Base-by-base conservation (phyloP, 2,113 vertebrate species). In the Petromus typicus region DNA sequence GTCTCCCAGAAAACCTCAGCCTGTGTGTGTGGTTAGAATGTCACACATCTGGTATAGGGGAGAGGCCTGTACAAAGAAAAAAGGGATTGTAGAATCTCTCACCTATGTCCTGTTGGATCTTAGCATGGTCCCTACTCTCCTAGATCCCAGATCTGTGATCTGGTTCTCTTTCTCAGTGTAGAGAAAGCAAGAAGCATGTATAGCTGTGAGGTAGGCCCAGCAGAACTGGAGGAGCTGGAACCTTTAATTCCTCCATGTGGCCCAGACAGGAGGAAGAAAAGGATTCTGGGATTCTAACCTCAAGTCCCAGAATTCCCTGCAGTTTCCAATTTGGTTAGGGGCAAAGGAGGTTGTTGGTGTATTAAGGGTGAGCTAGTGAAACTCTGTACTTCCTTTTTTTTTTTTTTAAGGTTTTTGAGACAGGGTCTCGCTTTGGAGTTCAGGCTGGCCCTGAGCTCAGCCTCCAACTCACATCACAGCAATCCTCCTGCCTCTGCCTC, bases 261-360 rank as follows among this genome's bases (percentile, higher is more conserved):
- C 75, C n/a, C 73, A 32, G 66, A 40, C 32, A 81, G 78, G 75
- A 80, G 63, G 71, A 43, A 85, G 85, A 57, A 79, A 45, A 91
- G 40, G 61, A 9, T 67, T 85, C 83, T 81, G 78, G 57, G 87
- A 63, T 69, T 86, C 81, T 75, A 92, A 87, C 40, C 90, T 87
- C 37, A 91, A 89, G 37, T 54, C 45, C 83, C 8, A 71, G 82
- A 91, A 23, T 64, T 71, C 67, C 63, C 66, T 27, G 2, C 17
- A 18, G 23, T 89, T 92, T 80, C 59, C n/a, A 45, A 3, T 75
- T 43, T 86, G 73, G 51, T 40, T 51, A 89, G 48, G 32, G 69
- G 20, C 94, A 32, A 40, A 82, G n/a, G 43, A 86, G 8, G 56
- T 43, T 76, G 23, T 54, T 84, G 61, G 51, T 90, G 9, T 85